Evolutionary conservation across 2,797 vertebrate genomes (phyloP).

Genomic region (Catostomus latipinnis): DNA sequence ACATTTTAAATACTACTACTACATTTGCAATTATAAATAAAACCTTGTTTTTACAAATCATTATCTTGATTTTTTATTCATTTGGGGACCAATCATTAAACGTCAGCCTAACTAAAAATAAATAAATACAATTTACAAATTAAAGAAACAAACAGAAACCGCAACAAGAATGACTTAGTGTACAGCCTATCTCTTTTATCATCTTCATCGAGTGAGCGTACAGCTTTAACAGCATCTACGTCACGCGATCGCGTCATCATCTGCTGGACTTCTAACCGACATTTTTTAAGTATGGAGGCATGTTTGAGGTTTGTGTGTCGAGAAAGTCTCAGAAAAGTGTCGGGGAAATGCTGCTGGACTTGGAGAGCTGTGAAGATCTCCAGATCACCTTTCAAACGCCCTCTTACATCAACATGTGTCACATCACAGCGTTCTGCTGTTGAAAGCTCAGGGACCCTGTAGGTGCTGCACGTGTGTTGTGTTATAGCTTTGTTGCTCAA

Average conservation of each 20-base stretch:
- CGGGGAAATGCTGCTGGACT: slow-evolving; percentile 46
- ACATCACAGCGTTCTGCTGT: neutral
- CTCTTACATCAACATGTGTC: slow-evolving; percentile 38
- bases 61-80: no score
- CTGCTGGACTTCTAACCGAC: slow-evolving; percentile 20
- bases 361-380: slow-evolving; percentile 40
- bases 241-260: slow-evolving; percentile 63
- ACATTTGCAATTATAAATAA: no score
- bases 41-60: no score
- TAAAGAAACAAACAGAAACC: no score
- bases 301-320: slow-evolving; percentile 53
- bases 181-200: no score
- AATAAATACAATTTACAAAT: no score
- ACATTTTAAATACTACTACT: no score
- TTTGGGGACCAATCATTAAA: no score
- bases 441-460: slow-evolving; percentile 22
- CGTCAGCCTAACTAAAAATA: no score
- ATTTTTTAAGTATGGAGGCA: slow-evolving; percentile 56
- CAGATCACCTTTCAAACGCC: slow-evolving; percentile 43
- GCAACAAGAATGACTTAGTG: no score
- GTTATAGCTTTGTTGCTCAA: neutral
- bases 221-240: neutral
- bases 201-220: no score
- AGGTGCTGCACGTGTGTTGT: neutral
- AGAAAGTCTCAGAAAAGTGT: slow-evolving; percentile 43